Evolutionary conservation across 2,797 vertebrate genomes (phyloP).

Genomic region (Cygnus olor): DNA sequence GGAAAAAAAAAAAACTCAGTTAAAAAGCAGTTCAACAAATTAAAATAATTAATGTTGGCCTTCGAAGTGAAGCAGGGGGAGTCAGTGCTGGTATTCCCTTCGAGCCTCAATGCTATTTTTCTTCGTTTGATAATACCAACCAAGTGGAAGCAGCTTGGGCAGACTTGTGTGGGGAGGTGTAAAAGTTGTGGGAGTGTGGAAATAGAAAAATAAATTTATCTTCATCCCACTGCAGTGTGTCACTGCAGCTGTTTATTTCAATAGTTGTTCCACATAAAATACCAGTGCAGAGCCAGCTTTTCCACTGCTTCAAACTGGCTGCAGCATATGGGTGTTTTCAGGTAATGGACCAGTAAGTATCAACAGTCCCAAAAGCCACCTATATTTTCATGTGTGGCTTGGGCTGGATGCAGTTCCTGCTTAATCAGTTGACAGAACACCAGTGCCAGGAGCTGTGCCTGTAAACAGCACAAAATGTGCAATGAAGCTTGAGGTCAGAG

Average conservation of each 20-base stretch:
- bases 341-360: neutral
- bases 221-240: slow-evolving; percentile 64
- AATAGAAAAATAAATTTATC: slow-evolving; percentile 71
- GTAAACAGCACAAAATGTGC: neutral
- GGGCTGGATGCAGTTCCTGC: neutral
- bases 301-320: neutral
- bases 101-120: slow-evolving; percentile 41
- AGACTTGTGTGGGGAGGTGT: slow-evolving; percentile 70
- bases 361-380: neutral
- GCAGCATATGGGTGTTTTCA: neutral
- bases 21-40: slow-evolving; percentile 25
- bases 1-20: neutral
- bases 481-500: neutral
- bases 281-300: neutral
- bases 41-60: slow-evolving; percentile 47
- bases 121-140: slow-evolving; percentile 53
- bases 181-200: slow-evolving; percentile 68
- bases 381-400: rapidly evolving
- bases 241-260: slow-evolving; percentile 68
- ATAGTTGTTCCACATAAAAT: slow-evolving; percentile 52
- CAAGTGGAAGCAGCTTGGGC: slow-evolving; percentile 66
- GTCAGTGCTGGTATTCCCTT: slow-evolving; percentile 35
- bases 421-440: neutral
- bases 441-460: neutral
- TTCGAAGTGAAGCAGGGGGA: slow-evolving; percentile 42